These are phyloP conservation scores for Sphyrna mokarran DNA, from an alignment of 2,113 vertebrate genomes.

Conservation along the genomic window DNA sequence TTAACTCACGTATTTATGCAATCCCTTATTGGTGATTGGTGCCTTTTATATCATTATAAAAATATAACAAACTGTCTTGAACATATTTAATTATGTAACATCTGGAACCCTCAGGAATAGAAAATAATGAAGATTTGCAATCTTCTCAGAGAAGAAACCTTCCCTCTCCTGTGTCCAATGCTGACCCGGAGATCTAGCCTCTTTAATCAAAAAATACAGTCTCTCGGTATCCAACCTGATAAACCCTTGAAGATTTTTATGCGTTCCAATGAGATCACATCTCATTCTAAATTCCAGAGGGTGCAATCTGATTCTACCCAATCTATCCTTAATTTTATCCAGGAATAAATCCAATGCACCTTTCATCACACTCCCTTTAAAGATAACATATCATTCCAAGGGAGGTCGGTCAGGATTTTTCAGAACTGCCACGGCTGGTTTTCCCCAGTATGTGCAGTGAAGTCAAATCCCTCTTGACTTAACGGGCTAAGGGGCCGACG, in stretches of 20 bases:
- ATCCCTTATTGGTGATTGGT: too few species aligned
- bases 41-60: neutral
- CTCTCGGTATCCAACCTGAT: neutral
- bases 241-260: neutral
- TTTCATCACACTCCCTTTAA: too few species aligned
- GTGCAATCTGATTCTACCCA: too few species aligned
- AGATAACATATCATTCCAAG: too few species aligned
- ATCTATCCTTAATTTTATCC: too few species aligned
- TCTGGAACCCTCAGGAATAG: neutral
- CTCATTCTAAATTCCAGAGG: neutral
- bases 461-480: too few species aligned
- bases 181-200: neutral
- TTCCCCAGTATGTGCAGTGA: too few species aligned
- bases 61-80: neutral
- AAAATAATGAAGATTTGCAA: neutral
- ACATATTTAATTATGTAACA: neutral
- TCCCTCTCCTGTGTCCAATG: neutral
- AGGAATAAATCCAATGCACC: too few species aligned
- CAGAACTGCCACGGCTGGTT: too few species aligned
- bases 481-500: too few species aligned
- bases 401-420: too few species aligned
- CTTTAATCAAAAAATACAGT: neutral
- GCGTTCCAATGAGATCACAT: neutral
- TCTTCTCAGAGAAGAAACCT: neutral
- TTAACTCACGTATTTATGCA: too few species aligned